Base-by-base conservation (phyloP, 2,888 invertebrate species). In the Parasteatoda lunata region DNA sequence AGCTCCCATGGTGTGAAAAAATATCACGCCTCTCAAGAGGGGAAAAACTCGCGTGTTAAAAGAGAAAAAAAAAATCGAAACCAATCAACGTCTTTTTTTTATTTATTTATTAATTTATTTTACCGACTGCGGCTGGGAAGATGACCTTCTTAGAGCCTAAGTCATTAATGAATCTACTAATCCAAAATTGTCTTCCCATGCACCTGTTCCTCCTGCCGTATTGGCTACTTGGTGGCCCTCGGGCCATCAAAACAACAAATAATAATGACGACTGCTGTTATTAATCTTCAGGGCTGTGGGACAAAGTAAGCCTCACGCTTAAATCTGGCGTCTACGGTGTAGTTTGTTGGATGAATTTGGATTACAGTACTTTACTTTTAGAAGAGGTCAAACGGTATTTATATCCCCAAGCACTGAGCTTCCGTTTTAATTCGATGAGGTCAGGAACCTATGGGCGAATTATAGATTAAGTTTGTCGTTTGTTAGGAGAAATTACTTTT, bases 11-110 rank as follows among this genome's bases (percentile, higher is more conserved):
- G n/a, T 49, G 68, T 48, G 71, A 66, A 71, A 47, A 84, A 85
- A 77, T 65, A 64, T 72, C 68, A 45, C 77, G 69, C 77, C 77
- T 30, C 30, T 77, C 45, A 45, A 45, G 72, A 72, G n/a, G 51
- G 5, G 49, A 72, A 65, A 64, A 75, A 65, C 70, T 64, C 70
- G 64, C 78, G 7, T 13, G 47, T 15, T 69, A 69, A 15, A 68
- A 65, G 45, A 59, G 52, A 77, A n/a, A 65, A 65, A 77, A 75
- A 68, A 78, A 72, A 73, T 75, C 71, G 73, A 59, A 75, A 77
- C 76, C 85, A 85, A 85, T 85, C 85, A 85, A 80, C 85, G 49
- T 75, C 75, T 84, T 79, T n/a, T 59, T 80, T 85, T 85, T 72
- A 76, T 80, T 85, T 85, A 80, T 78, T 69, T 69, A 77, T 73